A percentile compares a stretch with the other conserved stretches of the same genome.
These are phyloP conservation scores for Ernsta delagoae DNA, from an alignment of 2,888 invertebrate species.

Conservation along the genomic window DNA sequence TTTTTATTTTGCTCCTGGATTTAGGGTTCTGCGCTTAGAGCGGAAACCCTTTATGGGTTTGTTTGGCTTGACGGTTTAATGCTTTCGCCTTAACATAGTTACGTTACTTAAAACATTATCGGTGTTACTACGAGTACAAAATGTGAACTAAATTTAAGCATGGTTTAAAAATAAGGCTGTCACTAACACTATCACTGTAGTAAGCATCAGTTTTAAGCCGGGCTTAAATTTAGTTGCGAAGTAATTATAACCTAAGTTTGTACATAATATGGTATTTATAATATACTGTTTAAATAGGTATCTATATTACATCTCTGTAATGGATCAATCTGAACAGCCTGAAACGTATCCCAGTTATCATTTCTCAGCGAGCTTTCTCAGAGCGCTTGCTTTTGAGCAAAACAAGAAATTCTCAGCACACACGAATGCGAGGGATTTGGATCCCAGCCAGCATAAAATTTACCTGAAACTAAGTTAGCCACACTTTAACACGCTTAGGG, in stretches of 20 bases:
- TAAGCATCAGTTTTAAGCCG: too few species aligned
- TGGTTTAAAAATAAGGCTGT: too few species aligned
- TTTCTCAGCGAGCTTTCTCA: conserved; percentile 29
- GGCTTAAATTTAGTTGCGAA: too few species aligned
- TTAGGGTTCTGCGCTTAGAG: not conserved
- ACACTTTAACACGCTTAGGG: conserved; percentile 12
- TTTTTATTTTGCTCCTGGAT: conserved; percentile 10
- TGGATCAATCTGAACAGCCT: conserved; percentile 3
- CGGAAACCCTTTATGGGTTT: not conserved
- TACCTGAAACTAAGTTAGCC: conserved; percentile 27
- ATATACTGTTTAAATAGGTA: too few species aligned
- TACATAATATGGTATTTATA: too few species aligned
- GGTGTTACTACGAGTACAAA: too few species aligned
- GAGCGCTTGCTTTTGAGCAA: conserved; percentile 26
- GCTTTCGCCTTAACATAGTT: too few species aligned
- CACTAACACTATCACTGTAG: too few species aligned
- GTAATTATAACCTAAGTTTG: too few species aligned
- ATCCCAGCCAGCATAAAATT: conserved; percentile 28
- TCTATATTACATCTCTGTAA: not conserved
- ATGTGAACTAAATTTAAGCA: too few species aligned
- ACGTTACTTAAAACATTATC: too few species aligned
- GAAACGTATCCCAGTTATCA: conserved; percentile 18
- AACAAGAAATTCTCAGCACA: conserved; percentile 31
- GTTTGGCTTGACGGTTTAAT: not conserved
- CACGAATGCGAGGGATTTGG: conserved; percentile 28